phyloP scores from a whole-genome alignment of 2,113 vertebrate genomes.

The Nannobrachium achirus region DNA sequence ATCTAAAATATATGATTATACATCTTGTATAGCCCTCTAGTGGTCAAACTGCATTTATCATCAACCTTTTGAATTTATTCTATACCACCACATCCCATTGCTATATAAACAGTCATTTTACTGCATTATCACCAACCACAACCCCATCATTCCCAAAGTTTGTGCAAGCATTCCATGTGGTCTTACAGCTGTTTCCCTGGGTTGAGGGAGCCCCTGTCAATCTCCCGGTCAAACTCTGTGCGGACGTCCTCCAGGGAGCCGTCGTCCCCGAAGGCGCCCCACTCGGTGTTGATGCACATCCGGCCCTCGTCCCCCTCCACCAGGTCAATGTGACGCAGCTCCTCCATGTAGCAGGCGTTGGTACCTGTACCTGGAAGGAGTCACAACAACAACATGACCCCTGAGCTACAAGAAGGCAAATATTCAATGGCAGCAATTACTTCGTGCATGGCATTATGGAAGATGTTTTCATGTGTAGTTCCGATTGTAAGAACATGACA shows the following conservation, averaged over 20 bases:
- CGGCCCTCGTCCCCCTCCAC: slow-evolving; percentile 97
- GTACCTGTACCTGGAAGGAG: slow-evolving; percentile 88
- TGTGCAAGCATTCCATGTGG: too few species aligned
- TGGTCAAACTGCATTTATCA: too few species aligned
- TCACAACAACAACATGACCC: too few species aligned
- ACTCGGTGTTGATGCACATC: slow-evolving; percentile 97
- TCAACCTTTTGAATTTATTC: too few species aligned
- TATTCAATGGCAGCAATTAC: too few species aligned
- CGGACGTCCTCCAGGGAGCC: slow-evolving; percentile 89
- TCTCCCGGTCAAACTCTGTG: slow-evolving; percentile 92
- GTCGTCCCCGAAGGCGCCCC: slow-evolving; percentile 91
- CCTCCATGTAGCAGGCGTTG: slow-evolving; percentile 98
- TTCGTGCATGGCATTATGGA: too few species aligned
- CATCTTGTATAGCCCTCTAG: too few species aligned
- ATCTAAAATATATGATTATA: too few species aligned
- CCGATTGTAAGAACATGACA: too few species aligned
- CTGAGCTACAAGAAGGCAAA: too few species aligned
- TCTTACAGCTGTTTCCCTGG: slow-evolving; percentile 93
- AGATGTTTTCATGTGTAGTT: too few species aligned
- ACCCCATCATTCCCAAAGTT: not conserved
- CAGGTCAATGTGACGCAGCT: slow-evolving; percentile 92
- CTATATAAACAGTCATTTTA: too few species aligned
- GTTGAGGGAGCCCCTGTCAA: slow-evolving; percentile 90
- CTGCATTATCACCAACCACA: not conserved
- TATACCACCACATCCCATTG: not conserved